phyloP scores from a whole-genome alignment of 2,888 invertebrate species.

The Seira ritae region DNA sequence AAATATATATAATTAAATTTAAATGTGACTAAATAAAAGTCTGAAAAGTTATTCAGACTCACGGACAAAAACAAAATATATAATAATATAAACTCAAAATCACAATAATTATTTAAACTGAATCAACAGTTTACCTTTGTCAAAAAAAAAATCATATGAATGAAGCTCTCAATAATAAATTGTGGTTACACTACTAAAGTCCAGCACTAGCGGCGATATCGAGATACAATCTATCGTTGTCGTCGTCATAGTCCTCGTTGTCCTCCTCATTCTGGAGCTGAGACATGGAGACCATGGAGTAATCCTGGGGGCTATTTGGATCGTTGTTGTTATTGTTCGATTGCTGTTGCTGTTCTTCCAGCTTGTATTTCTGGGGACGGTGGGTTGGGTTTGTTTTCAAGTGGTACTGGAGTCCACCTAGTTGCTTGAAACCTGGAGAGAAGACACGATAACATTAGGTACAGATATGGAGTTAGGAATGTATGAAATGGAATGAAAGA shows the following conservation, averaged over 20 bases:
- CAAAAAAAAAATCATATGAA: neutral
- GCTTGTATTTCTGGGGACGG: slow-evolving; percentile 53
- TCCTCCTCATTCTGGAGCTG: neutral
- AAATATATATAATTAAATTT: neutral
- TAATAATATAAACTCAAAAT: slow-evolving; percentile 14
- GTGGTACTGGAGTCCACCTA: slow-evolving; percentile 64
- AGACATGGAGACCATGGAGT: neutral
- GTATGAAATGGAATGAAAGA: too few relatives aligned
- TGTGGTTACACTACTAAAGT: neutral
- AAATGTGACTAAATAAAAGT: neutral
- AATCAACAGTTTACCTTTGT: slow-evolving; percentile 13
- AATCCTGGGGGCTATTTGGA: slow-evolving; percentile 27
- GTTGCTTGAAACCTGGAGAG: slow-evolving; percentile 55
- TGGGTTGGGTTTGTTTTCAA: slow-evolving; percentile 61
- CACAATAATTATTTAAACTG: slow-evolving; percentile 22
- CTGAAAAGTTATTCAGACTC: neutral
- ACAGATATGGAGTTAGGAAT: too few relatives aligned
- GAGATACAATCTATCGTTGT: slow-evolving; percentile 1
- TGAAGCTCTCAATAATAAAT: neutral
- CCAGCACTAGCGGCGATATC: slow-evolving; percentile 34
- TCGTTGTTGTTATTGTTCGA: neutral
- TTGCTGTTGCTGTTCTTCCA: slow-evolving; percentile 42
- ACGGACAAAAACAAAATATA: neutral
- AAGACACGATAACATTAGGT: too few relatives aligned
- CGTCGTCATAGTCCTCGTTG: neutral